Base-by-base conservation (phyloP, 1,140 invertebrate genomes). In the Orussus abietinus region DNA sequence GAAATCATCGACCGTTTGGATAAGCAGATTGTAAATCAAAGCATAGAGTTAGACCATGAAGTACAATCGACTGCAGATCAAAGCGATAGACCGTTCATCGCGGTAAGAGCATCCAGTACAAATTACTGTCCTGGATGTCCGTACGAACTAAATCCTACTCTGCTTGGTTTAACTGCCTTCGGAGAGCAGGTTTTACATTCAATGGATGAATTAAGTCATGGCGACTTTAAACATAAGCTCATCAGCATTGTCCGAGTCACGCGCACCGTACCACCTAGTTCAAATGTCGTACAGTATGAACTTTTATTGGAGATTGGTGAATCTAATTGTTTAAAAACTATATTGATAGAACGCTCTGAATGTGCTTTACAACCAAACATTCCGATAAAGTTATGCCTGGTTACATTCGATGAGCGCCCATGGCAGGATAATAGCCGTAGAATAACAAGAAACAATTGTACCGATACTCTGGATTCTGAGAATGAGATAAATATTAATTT, bases 91-190 rank as follows among this genome's bases (percentile, higher is more conserved):
- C 59, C 62, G 0, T 70, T 72, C 11, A 60, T 71, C 4, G 66
- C 69, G 3, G 57, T 67, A 9, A 57, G 55, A 32, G 55, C 64
- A 6, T 42, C 51, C 2, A 51, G 40, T 17, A 43, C 53, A 1
- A 53, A 55, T 3, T 71, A 70, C 36, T 74, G 68, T 47, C 62
- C 68, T 4, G 65, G 67, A 18, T 74, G 71, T 47, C 71, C 69
- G 2, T 70, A 59, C 21, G 66, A 72, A 9, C 17, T 74, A 4
- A 72, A 72, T 48, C 62, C 67, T 1, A 62, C 57, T 19, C 15
- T 72, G 6, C 62, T 67, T 14, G 67, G 64, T 13, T 38, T 72
- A 0, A 25, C 31, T 10, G 40, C 34, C 6, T 63, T 69, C 14
- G 57, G 44, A 3, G 58, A 68, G n/a, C 48, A 68, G 35, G 52